Evolutionary conservation across 2,113 vertebrate species (phyloP).

Genomic region (Synchiropus splendidus): DNA sequence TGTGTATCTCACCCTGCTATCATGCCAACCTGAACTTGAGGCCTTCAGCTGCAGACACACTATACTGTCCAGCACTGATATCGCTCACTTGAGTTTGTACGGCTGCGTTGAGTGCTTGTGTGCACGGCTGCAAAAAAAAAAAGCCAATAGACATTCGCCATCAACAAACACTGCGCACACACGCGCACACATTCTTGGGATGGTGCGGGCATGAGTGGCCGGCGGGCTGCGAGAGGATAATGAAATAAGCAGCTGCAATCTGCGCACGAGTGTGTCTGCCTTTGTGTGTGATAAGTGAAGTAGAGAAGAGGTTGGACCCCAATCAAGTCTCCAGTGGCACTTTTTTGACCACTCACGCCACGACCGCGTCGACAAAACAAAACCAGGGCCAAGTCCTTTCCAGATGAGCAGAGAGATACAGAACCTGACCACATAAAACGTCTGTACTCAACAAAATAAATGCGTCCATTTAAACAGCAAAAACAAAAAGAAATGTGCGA

Average conservation of each 20-base stretch:
- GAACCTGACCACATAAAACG: background rate
- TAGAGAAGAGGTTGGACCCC: conserved; percentile 18
- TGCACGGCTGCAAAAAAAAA: background rate
- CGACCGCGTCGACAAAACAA: conserved; percentile 37
- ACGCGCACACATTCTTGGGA: background rate
- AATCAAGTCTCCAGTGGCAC: conserved; percentile 32
- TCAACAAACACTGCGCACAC: background rate
- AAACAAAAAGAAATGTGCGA: too few species aligned
- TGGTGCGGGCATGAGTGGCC: too few species aligned
- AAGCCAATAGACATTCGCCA: background rate
- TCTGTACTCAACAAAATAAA: too few species aligned
- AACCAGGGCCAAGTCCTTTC: conserved; percentile 14
- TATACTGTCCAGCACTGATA: too few species aligned
- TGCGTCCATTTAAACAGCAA: too few species aligned
- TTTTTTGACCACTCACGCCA: conserved; percentile 20
- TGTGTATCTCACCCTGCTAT: too few species aligned
- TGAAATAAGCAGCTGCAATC: conserved; percentile 12
- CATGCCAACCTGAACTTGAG: too few species aligned
- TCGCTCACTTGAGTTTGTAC: too few species aligned
- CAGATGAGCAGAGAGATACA: conserved; percentile 12
- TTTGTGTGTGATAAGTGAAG: conserved; percentile 34
- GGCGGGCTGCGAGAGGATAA: too few species aligned
- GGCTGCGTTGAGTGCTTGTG: too few species aligned
- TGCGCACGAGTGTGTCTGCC: conserved; percentile 9
- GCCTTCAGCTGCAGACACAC: too few species aligned